Conservation (phyloP, 2,888 invertebrate genomes). For the Phalera bucephala region DNA sequence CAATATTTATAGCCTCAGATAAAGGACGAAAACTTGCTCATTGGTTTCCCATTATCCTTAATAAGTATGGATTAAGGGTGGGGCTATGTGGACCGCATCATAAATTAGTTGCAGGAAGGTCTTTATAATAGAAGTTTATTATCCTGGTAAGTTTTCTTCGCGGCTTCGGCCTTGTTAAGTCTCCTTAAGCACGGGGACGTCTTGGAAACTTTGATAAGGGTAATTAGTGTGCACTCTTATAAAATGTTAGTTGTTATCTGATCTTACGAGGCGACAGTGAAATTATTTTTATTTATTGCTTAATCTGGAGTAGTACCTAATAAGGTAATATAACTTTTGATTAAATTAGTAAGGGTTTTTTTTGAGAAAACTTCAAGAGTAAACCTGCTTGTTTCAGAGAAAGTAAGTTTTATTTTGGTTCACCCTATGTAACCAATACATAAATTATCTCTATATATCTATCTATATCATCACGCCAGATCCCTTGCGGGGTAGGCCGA, state of each 20-base stretch:
- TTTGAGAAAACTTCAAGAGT: too few relatives aligned
- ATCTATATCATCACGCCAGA: too few relatives aligned
- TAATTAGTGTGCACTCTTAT: background rate
- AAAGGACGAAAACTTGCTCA: conserved; percentile 75
- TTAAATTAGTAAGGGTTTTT: too few relatives aligned
- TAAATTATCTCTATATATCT: too few relatives aligned
- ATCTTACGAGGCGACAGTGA: background rate
- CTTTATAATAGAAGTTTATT: conserved; percentile 72
- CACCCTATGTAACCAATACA: too few relatives aligned
- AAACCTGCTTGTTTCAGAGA: background rate
- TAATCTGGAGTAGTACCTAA: too few relatives aligned
- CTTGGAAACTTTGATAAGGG: conserved; percentile 1
- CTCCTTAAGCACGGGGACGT: conserved; percentile 3
- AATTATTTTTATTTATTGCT: too few relatives aligned
- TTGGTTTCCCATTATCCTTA: conserved; percentile 79
- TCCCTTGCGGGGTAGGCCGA: too few relatives aligned
- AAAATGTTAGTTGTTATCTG: background rate
- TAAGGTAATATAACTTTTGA: too few relatives aligned
- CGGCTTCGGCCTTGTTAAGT: conserved; percentile 25
- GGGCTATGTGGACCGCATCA: conserved; percentile 56
- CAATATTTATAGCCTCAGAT: conserved; percentile 69
- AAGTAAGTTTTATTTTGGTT: background rate
- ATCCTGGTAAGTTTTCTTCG: conserved; percentile 37
- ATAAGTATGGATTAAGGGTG: conserved; percentile 78
- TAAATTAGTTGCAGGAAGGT: conserved; percentile 69